Evolutionary conservation across 2,888 invertebrate genomes (phyloP), one percentile per base, ranked within the genome.

Genomic region (Noctua comes): DNA sequence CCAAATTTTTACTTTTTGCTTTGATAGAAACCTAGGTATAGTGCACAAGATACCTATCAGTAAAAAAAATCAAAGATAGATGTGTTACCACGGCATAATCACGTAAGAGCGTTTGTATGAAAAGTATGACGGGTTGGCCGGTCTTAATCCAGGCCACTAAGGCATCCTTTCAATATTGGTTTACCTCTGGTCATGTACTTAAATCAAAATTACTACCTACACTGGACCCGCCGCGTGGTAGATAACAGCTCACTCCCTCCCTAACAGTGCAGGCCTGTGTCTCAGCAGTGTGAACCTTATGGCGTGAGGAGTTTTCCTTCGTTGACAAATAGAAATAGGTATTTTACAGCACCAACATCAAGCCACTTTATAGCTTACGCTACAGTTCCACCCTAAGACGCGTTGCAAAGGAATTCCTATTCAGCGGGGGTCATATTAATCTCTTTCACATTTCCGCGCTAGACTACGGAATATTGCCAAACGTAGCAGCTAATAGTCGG

Each of bases 401-500:
- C 92, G 93, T 94, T 91, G 91, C 91, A 91, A 92, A 94, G 95
- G 95, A 95, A 95, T 95, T 93, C 93, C 93, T 91, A 92, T 91
- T 92, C 93, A 85, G 89, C 88, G 90, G 92, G 92, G 93, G 91
- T 93, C 93, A 93, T 95, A 95, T 95, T 95, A 95, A 95, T 95
- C 95, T 95, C 93, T 94, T 94, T 95, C 94, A 91, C 94, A 93
- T 95, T 94, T 93, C 92, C 92, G 92, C 91, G 88, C 90, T 90
- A 88, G 84, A 89, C 84, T 90, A 86, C 85, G 89, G 90, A 90
- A 92, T 93, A 93, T 92, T 93, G 94, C 93, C 91, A 89, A 92
- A 89, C 92, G 93, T 92, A 88, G 91, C 93, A 91, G 90, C 92
- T 93, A 94, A 95, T 95, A 92, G 92, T 91, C 91, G 90, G 89